Percentiles rank a stretch among this genome's conserved stretches.
Evolutionary conservation across 2,888 invertebrate species (phyloP).

Genomic region (Herminia tarsipennalis): DNA sequence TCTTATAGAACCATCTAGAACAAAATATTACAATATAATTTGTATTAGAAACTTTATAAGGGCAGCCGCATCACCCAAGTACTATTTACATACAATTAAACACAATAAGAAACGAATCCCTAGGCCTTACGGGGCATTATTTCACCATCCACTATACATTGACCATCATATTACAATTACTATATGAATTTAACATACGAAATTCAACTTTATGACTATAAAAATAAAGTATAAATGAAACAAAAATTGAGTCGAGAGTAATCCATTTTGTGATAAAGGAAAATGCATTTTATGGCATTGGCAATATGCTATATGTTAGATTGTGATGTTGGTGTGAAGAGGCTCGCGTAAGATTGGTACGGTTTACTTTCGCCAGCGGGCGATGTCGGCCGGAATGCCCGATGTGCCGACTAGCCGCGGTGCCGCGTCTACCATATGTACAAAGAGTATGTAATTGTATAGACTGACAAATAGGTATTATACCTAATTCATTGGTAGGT

Average conservation of each 20-base stretch:
- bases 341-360: slow-evolving; percentile 53
- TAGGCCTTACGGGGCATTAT: slow-evolving; percentile 44
- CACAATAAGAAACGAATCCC: slow-evolving; percentile 48
- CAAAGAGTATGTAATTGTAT: slow-evolving; percentile 48
- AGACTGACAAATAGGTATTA: slow-evolving; percentile 22
- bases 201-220: neutral
- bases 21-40: neutral
- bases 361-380: slow-evolving; percentile 80
- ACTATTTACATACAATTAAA: slow-evolving; percentile 48
- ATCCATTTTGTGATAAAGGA: neutral
- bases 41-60: slow-evolving; percentile 30
- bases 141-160: slow-evolving; percentile 35
- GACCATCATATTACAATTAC: slow-evolving; percentile 39
- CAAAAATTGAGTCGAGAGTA: neutral
- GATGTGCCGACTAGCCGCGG: slow-evolving; percentile 72
- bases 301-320: slow-evolving; percentile 11
- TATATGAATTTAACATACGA: neutral
- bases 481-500: neutral
- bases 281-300: neutral
- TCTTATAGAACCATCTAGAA: too few relatives aligned
- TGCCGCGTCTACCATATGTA: slow-evolving; percentile 60
- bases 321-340: slow-evolving; percentile 22
- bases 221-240: slow-evolving; percentile 9
- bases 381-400: slow-evolving; percentile 76
- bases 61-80: slow-evolving; percentile 26